Conservation (phyloP, 2,113 vertebrate species). For the Hoplias malabaricus region DNA sequence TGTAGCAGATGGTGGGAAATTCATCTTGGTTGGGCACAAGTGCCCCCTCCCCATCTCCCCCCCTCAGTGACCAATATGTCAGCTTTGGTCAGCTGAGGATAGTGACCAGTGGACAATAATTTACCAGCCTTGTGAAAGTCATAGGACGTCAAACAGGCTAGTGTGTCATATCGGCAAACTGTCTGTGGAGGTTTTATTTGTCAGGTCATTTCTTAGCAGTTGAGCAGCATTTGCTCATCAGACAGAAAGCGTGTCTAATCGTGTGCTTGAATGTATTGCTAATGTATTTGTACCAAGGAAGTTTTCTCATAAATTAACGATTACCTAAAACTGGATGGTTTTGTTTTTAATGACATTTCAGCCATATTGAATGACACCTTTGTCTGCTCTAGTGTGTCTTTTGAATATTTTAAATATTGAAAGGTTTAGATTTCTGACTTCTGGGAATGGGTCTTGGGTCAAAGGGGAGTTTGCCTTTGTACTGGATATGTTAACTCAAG, state of each 20-base stretch:
- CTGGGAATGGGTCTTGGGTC: neutral
- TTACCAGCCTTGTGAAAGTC: neutral
- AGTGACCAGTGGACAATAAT: neutral
- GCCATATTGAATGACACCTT: too few relatives aligned
- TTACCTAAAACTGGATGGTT: neutral
- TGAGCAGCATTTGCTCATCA: neutral
- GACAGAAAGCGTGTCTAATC: neutral
- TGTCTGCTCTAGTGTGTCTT: too few relatives aligned
- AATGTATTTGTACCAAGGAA: neutral
- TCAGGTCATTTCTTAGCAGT: neutral
- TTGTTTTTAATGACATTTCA: too few relatives aligned
- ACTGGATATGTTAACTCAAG: neutral
- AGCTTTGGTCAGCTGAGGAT: neutral
- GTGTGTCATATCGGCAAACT: neutral
- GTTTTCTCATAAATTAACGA: neutral
- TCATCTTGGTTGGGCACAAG: neutral
- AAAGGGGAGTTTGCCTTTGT: neutral
- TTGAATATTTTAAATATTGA: too few relatives aligned
- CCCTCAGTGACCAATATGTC: neutral
- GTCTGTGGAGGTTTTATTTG: neutral
- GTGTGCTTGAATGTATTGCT: neutral
- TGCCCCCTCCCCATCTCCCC: neutral
- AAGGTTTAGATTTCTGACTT: neutral
- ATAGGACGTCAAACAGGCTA: neutral
- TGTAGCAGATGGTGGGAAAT: slow-evolving; percentile 19